Evolutionary conservation across 2,888 invertebrate species (phyloP), one percentile per base, ranked within the genome.

Genomic region (Lasiommata megera): DNA sequence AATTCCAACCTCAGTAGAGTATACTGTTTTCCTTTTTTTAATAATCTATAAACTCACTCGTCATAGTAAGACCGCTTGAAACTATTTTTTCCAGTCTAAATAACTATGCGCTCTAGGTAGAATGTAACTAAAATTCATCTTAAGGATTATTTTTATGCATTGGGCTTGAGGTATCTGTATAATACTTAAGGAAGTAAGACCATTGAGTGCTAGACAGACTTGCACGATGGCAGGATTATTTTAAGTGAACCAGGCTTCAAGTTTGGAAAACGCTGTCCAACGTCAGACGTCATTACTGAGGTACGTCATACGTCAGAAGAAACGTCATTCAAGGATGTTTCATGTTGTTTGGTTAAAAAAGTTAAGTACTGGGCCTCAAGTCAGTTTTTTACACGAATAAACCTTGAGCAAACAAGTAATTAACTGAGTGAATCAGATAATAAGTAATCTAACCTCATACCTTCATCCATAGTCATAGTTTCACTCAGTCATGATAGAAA

Each of bases 341-440:
- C 11, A 34, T 11, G 34, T 11, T 11, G n/a, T n/a, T n/a, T 31
- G 11, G 58, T 47, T 57, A 47, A 12, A 48, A 23, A 18, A 12
- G 36, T 36, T 12, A 18, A 23, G 12, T 11, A 46, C 56, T 61
- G 53, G 58, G 62, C 64, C 62, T 60, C 53, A 34, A 34, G 48
- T 59, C 47, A 57, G 53, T 66, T 67, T 23, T 68, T 61, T 63
- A 60, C 48, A 23, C 41, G 37, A 47, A 63, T 57, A 46, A 65
- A 59, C 68, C 68, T 69, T 69, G 67, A 62, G 54, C 55, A 56
- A 44, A 46, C 57, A 57, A 61, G 59, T 57, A 59, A 62, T 62
- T 65, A 65, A 50, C 11, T 52, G 31, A 51, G 64, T 68, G 67
- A 68, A 58, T 67, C 63, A 65, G 64, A 47, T 59, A 56, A 61